These are phyloP conservation scores for Trachelipus rathkii DNA, from an alignment of 1,140 invertebrate genomes.

Conservation along the genomic window DNA sequence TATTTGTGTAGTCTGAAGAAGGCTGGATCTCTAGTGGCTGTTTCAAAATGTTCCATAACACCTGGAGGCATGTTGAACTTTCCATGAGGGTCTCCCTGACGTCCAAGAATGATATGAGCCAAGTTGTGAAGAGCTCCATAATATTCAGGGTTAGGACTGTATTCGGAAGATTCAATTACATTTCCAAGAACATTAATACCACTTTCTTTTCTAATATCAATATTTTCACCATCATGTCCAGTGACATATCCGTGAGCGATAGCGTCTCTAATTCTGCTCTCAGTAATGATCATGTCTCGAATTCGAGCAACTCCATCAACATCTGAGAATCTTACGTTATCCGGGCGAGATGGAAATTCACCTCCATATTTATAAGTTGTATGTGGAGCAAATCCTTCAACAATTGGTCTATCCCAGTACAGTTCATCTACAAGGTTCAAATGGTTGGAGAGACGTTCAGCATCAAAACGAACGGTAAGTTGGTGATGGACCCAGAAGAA, in stretches of 20 bases:
- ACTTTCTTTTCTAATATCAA: conserved; percentile 32
- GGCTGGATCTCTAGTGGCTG: conserved; percentile 46
- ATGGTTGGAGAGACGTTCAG: conserved; percentile 54
- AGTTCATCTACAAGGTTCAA: conserved; percentile 51
- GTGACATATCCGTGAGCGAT: conserved; percentile 61
- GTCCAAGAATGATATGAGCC: conserved; percentile 45
- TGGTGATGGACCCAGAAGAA: conserved; percentile 12
- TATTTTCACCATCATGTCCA: conserved; percentile 43
- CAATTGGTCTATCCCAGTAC: conserved; percentile 50
- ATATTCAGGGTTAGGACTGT: conserved; percentile 38
- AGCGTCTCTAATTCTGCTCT: conserved; percentile 60
- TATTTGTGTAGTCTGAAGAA: conserved; percentile 48
- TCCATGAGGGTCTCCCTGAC: conserved; percentile 44
- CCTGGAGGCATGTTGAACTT: conserved; percentile 44
- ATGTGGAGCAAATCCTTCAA: conserved; percentile 61
- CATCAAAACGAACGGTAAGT: conserved; percentile 53
- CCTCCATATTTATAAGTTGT: conserved; percentile 51
- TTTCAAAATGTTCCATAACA: conserved; percentile 28
- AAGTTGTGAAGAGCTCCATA: conserved; percentile 46
- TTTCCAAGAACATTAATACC: conserved; percentile 47
- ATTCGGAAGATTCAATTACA: conserved; percentile 42
- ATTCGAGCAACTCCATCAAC: conserved; percentile 49
- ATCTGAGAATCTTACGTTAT: conserved; percentile 53
- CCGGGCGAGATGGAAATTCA: conserved; percentile 58
- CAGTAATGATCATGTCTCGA: conserved; percentile 55